Base-by-base conservation (phyloP, 2,797 vertebrate species). In the Arctocebus calabarensis region DNA sequence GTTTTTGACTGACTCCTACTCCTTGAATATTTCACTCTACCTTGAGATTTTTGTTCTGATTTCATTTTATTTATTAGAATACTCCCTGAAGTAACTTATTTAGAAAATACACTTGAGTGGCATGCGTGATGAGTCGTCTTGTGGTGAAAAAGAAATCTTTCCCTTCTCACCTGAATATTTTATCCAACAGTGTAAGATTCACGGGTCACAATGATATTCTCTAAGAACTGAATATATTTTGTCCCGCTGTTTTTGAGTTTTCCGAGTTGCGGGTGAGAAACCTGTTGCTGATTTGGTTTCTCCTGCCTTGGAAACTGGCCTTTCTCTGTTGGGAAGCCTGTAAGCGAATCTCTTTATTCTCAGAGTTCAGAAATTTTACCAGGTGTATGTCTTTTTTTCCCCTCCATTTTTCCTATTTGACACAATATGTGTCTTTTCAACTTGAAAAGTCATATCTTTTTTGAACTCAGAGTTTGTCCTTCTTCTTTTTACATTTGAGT, bases 201-300 rank as follows among this genome's bases (percentile, higher is more conserved):
- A 68, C 66, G 66, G 34, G 71, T 90, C 59, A 91, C 32, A 82
- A 9, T 52, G 9, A 20, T 91, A 91, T 94, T 70, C 59, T 66
- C 75, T 59, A 45, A 94, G 85, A 68, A 13, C 34, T 64, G 48
- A 81, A 40, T 34, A 32, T 48, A 29, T 88, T n/a, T 68, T 59
- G 34, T 40, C 1, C 17, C 20, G 34, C 22, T 43, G 0, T 86
- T 29, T 87, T 83, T 27, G 57, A 62, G 43, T 91, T 55, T 71
- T 40, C 75, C 78, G 91, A 81, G 68, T 59, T 85, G 62, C 29
- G 78, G n/a, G 74, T 68, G 81, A 91, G 77, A 92, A 87, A 84
- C 70, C 32, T 91, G n/a, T 79, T 79, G 59, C 40, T 94, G 64
- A 37, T 92, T 52, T 71, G 66, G 82, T 88, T 88, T 82, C 16